Conservation (phyloP, 1,140 invertebrate species). For the Teleopsis dalmanni region DNA sequence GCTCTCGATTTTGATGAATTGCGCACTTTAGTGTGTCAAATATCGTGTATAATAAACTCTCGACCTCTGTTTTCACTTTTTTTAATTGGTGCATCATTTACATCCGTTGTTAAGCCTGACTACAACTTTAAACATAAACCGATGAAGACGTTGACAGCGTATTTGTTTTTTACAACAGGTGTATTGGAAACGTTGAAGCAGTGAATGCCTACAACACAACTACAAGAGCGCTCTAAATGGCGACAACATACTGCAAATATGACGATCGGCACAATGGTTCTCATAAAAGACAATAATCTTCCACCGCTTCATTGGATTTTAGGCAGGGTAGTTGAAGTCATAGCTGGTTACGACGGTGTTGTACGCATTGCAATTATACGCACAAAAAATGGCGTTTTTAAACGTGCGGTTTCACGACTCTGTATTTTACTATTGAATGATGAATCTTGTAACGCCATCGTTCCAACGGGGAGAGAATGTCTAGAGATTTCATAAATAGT, state of each 20-base stretch:
- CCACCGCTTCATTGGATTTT: neutral
- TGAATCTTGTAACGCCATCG: conserved; percentile 18
- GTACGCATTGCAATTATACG: neutral
- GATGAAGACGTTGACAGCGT: neutral
- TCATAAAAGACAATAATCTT: neutral
- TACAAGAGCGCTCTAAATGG: neutral
- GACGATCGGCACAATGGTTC: neutral
- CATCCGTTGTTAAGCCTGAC: too few relatives aligned
- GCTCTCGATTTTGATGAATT: neutral
- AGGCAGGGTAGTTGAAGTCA: neutral
- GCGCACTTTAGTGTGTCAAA: neutral
- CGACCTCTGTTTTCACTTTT: too few relatives aligned
- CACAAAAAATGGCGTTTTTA: neutral
- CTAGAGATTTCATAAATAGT: too few relatives aligned
- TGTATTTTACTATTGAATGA: neutral
- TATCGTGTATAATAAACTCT: too few relatives aligned
- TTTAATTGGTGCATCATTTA: neutral
- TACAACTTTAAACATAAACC: neutral
- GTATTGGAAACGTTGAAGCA: neutral
- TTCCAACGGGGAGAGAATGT: conserved; percentile 18
- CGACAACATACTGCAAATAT: neutral
- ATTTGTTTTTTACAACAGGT: neutral
- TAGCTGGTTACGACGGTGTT: too few relatives aligned
- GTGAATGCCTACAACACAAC: neutral
- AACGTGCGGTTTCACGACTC: neutral